Conservation (phyloP, 2,797 vertebrate species). For the Anisognathus igniventris region DNA sequence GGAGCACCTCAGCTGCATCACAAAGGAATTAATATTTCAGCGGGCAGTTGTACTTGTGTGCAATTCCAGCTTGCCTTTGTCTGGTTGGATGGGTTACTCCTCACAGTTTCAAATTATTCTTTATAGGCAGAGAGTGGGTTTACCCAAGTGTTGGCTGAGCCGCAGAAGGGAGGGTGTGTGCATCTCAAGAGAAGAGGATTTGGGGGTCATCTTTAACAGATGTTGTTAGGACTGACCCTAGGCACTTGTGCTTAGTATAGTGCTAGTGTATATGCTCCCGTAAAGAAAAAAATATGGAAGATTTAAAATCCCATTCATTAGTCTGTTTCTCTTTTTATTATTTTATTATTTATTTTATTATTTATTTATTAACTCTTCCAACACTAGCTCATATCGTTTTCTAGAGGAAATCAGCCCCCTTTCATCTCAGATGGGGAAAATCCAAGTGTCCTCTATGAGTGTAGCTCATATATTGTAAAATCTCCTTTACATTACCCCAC, state of each 20-base stretch:
- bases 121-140: background rate
- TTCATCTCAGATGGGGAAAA: background rate
- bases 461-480: background rate
- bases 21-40: constrained; percentile 18
- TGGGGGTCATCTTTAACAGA: background rate
- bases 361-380: background rate
- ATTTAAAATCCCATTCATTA: background rate
- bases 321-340: background rate
- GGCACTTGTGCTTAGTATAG: background rate
- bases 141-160: background rate
- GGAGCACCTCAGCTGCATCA: background rate
- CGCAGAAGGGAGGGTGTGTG: background rate
- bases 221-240: background rate
- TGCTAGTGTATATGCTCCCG: background rate
- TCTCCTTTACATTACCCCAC: background rate
- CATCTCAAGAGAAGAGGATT: background rate
- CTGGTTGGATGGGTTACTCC: background rate
- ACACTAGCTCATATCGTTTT: background rate
- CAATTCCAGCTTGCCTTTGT: background rate
- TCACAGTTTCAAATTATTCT: background rate
- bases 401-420: background rate
- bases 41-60: background rate
- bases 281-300: background rate
- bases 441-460: background rate
- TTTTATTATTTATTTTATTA: background rate